phyloP scores from a whole-genome alignment of 2,113 vertebrate species.

The Tyrannus savana region DNA sequence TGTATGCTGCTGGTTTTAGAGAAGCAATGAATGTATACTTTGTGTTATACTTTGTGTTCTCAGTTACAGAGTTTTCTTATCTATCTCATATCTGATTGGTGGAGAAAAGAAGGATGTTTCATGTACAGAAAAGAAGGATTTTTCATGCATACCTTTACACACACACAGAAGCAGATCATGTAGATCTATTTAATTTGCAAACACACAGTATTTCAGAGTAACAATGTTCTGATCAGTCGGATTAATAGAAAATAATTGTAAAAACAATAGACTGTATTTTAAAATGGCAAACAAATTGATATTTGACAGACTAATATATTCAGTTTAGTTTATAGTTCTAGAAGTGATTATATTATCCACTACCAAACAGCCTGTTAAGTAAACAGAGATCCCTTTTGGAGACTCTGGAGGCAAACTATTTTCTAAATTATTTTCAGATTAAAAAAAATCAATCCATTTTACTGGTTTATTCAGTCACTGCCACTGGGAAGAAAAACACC shows the following conservation, averaged over 20 bases:
- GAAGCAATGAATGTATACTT: fast-evolving
- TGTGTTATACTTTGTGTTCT: not conserved
- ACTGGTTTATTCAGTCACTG: not conserved
- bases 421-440: not conserved
- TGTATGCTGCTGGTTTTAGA: not conserved
- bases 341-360: not conserved
- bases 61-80: not conserved
- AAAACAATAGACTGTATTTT: not conserved
- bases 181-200: not conserved
- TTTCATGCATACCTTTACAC: not conserved
- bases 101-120: not conserved
- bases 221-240: not conserved
- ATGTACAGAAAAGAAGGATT: not conserved
- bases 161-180: not conserved
- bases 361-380: not conserved
- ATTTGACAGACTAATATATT: not conserved
- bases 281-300: not conserved
- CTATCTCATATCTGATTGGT: not conserved
- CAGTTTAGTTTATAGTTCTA: not conserved
- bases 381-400: not conserved
- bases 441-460: not conserved
- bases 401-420: not conserved
- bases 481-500: not conserved
- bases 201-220: not conserved
- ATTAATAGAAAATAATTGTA: not conserved